Conservation (phyloP, 2,888 invertebrate genomes). For the Eupithecia subumbrata region DNA sequence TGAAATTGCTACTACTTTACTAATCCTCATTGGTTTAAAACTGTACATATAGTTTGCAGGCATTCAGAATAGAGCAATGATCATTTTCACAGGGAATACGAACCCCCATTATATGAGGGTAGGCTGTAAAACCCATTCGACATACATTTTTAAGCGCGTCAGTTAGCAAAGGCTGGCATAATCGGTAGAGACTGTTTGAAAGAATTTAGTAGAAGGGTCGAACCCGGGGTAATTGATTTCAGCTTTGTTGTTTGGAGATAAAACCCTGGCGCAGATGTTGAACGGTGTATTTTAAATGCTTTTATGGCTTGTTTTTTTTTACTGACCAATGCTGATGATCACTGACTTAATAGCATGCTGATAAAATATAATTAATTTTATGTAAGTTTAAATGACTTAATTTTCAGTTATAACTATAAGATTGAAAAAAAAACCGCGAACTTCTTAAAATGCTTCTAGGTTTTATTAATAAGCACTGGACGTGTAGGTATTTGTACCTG, state of each 20-base stretch:
- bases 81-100: conserved; percentile 12
- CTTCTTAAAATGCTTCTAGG: not conserved
- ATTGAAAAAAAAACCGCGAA: not conserved
- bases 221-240: conserved; percentile 48
- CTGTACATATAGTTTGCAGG: not conserved
- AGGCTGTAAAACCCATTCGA: conserved; percentile 36
- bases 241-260: conserved; percentile 48
- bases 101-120: conserved; percentile 33
- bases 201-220: conserved; percentile 49
- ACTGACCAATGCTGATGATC: not conserved
- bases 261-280: conserved; percentile 40
- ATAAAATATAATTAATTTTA: not conserved
- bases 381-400: not conserved
- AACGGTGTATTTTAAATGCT: conserved; percentile 35
- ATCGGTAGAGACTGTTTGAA: conserved; percentile 42
- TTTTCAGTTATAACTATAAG: not conserved
- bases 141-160: conserved; percentile 46
- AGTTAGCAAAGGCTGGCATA: conserved; percentile 42
- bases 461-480: not conserved
- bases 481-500: too few relatives aligned
- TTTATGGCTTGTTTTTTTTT: conserved; percentile 28
- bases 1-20: too few relatives aligned
- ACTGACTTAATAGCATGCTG: not conserved
- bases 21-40: too few relatives aligned
- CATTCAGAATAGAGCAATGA: conserved; percentile 17